Conservation (phyloP, 2,888 invertebrate genomes). For the Willowsia nigromaculata region DNA sequence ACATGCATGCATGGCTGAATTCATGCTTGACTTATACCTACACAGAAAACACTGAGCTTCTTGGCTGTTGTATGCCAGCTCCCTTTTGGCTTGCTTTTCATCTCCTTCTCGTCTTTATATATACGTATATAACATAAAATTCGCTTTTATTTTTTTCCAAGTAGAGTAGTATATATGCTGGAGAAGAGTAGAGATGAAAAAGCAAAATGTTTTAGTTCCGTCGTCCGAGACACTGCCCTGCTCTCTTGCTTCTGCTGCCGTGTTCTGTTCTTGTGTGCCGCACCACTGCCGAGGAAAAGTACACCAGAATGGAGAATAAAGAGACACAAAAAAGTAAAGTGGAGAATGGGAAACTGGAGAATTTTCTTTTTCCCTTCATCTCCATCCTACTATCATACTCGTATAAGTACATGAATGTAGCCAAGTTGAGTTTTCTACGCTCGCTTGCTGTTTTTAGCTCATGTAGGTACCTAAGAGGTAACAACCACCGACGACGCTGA, state of each 20-base stretch:
- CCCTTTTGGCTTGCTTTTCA: slow-evolving; percentile 34
- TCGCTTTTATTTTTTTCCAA: slow-evolving; percentile 9
- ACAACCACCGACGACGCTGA: not conserved
- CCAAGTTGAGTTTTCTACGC: not conserved
- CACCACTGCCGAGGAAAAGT: not conserved
- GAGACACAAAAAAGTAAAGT: no score
- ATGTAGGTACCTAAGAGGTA: not conserved
- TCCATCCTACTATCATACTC: no score
- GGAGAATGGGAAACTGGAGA: slow-evolving; percentile 34
- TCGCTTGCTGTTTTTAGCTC: not conserved
- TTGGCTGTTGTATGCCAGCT: slow-evolving; percentile 8
- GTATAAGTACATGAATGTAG: not conserved
- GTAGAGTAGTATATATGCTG: not conserved
- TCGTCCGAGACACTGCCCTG: slow-evolving; percentile 10
- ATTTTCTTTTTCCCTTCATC: not conserved
- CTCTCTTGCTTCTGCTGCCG: not conserved
- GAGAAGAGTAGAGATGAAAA: not conserved
- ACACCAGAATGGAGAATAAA: no score
- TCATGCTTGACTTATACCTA: slow-evolving; percentile 44
- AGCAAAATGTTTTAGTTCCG: slow-evolving; percentile 12
- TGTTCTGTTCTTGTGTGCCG: slow-evolving; percentile 28
- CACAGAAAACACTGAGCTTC: slow-evolving; percentile 16
- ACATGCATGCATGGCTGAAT: slow-evolving; percentile 56
- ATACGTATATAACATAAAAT: not conserved
- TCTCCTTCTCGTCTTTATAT: slow-evolving; percentile 6